Conservation (phyloP, 2,797 vertebrate species). For the Cirrhinus mrigala region DNA sequence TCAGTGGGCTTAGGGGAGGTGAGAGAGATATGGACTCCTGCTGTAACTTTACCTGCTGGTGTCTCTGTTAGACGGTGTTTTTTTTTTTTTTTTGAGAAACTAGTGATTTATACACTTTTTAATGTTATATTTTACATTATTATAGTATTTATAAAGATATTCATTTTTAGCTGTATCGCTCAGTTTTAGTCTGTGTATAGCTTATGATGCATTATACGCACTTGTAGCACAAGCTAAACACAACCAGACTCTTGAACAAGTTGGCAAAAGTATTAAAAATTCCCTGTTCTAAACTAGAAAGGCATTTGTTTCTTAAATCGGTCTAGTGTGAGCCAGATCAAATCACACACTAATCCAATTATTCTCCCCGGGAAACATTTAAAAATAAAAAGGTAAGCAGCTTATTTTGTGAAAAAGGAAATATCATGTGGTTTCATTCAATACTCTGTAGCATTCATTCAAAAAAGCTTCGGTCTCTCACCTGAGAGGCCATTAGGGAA, state of each 20-base stretch:
- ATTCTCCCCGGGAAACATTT: constrained; percentile 35
- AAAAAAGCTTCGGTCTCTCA: not conserved
- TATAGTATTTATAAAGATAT: too few species aligned
- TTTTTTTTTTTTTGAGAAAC: too few species aligned
- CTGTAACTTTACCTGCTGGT: too few species aligned
- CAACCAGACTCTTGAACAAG: not conserved
- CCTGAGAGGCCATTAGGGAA: not conserved
- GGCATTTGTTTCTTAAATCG: constrained; percentile 5
- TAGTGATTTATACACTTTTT: too few species aligned
- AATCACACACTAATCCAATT: constrained; percentile 42
- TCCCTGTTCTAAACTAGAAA: not conserved
- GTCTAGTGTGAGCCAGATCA: constrained; percentile 1
- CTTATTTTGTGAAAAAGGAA: not conserved
- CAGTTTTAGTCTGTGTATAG: too few species aligned
- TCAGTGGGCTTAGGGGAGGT: too few species aligned
- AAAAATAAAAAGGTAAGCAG: constrained; percentile 35
- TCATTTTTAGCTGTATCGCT: too few species aligned
- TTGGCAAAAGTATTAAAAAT: not conserved
- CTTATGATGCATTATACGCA: not conserved
- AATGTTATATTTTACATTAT: too few species aligned
- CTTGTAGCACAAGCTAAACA: not conserved
- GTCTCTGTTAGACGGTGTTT: too few species aligned
- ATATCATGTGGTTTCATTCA: not conserved
- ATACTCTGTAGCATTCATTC: not conserved
- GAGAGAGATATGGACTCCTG: too few species aligned